Base-by-base conservation (phyloP, 1,140 invertebrate species). In the Drosophila pseudoobscura region DNA sequence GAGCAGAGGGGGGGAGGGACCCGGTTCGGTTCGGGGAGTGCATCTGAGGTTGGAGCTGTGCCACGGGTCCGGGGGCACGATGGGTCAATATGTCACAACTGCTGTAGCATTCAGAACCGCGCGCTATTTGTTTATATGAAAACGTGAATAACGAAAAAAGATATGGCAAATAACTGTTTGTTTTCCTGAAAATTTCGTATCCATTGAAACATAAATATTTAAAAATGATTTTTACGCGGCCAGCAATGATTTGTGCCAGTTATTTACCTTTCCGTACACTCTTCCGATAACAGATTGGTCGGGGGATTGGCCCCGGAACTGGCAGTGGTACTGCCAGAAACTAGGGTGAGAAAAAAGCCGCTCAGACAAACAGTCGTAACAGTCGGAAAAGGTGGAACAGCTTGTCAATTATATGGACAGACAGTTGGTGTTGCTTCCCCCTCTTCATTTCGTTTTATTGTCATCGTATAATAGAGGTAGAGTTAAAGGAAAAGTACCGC, bases 121-220 rank as follows among this genome's bases (percentile, higher is more conserved):
- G 7, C 44, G 49, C n/a, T 79, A 77, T 80, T 80, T 85, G 74
- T 66, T 78, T 55, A 61, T 55, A 26, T 5, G 5, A 5, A 31
- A 60, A 80, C 53, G 60, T 54, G 49, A 60, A 75, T 47, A 26
- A 64, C 47, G 43, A 50, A 26, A 47, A 56, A 46, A 54, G 60
- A 84, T 85, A 80, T 65, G 41, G 78, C 62, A 59, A 75, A 75
- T 26, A 59, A 11, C 45, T 13, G 73, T 17, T 55, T 61, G 71
- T 56, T 60, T 20, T 31, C 45, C 35, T 54, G 63, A 55, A 80
- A 77, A 75, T 82, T 82, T 77, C 83, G 72, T 78, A 77, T 80
- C 54, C 83, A 88, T 72, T 83, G 62, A 83, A 83, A 88, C 61
- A 88, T 88, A 88, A 88, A 87, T 87, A 88, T 87, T 87, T 88